Evolutionary conservation across 2,113 vertebrate species (phyloP).

Genomic region (Irena cyanogastra): DNA sequence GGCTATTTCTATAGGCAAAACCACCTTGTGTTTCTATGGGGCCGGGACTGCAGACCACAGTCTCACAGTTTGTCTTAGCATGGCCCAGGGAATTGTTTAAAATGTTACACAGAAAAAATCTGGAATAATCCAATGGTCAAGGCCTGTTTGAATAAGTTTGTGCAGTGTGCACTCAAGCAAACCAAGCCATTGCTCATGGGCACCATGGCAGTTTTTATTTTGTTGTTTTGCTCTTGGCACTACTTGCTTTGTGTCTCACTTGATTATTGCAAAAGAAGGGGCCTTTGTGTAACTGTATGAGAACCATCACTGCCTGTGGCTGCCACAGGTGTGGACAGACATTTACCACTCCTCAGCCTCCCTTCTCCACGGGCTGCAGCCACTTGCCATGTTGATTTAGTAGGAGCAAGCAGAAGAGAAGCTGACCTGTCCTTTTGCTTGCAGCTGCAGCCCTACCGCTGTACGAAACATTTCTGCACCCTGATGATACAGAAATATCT

Average conservation of each 20-base stretch:
- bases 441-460: neutral
- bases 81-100: neutral
- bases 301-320: neutral
- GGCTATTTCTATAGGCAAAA: neutral
- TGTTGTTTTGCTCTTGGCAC: neutral
- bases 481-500: neutral
- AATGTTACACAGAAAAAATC: neutral
- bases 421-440: neutral
- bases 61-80: neutral
- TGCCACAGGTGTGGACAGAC: neutral
- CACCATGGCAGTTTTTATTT: neutral
- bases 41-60: neutral
- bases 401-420: neutral
- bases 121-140: neutral
- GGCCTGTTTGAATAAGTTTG: neutral
- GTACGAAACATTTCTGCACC: neutral
- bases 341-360: neutral
- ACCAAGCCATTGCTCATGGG: neutral
- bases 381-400: neutral
- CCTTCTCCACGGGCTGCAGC: neutral
- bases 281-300: neutral
- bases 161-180: neutral
- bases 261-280: neutral
- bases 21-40: neutral
- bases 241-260: neutral